Base-by-base conservation (phyloP, 2,888 invertebrate genomes). In the Microchrysa polita region DNA sequence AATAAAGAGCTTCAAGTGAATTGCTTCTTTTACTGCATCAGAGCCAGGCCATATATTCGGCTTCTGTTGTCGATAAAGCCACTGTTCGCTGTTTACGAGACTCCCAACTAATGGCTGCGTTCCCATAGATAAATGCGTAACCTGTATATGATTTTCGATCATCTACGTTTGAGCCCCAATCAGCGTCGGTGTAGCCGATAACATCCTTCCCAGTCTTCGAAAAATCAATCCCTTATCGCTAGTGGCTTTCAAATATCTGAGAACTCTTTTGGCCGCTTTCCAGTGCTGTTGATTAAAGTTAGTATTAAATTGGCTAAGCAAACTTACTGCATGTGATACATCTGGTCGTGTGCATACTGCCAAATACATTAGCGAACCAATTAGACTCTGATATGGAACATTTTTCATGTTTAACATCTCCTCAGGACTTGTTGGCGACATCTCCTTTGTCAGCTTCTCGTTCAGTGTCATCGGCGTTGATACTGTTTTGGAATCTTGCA, bases 301-400 rank as follows among this genome's bases (percentile, higher is more conserved):
- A 22, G 55, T 10, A 34, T 73, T 75, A 44, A 23, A 73, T 44
- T 75, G 74, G 14, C 77, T 78, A 14, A 78, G 74, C 72, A 76
- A 72, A 44, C 75, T 76, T 12, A 77, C 76, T n/a, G 77, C 76
- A 27, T 76, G 74, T 44, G 72, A 63, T 40, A 77, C 77, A 72
- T 78, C 78, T 9, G 77, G 77, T n/a, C 77, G 61, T 14, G 78
- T 77, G 16, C 73, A 73, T 69, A 75, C 69, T 18, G 74, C 73
- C 22, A 76, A 48, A 72, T 77, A 79, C 42, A 75, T 73, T 42
- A 76, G 67, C 42, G 74, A 74, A n/a, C 77, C 77, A 16, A 78
- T 74, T 27, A 73, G 55, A 57, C 40, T 23, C 14, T 44, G 48
- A 7, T 12, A 67, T 22, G 48, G 67, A 4, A 61, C 9, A 12